phyloP scores from a whole-genome alignment of 2,888 invertebrate genomes.

The Drosophila mayaguana region DNA sequence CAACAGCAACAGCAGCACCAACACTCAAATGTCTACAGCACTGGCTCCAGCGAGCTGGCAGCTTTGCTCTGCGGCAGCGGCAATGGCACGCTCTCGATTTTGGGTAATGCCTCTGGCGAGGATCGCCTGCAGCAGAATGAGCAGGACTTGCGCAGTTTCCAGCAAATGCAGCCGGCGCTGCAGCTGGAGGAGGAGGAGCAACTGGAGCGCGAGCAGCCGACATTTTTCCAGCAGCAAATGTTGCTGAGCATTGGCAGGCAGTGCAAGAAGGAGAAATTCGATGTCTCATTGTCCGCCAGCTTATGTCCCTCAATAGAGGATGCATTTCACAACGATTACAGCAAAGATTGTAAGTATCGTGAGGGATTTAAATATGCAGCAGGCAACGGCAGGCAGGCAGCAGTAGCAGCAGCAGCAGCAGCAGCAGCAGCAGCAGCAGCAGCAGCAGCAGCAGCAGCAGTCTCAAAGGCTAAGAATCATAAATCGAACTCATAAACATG shows the following conservation, averaged over 20 bases:
- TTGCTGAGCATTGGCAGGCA: conserved; percentile 79
- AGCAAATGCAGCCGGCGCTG: conserved; percentile 67
- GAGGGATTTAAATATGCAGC: conserved; percentile 26
- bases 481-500: conserved; percentile 15
- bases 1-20: conserved; percentile 62
- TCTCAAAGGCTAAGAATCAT: not conserved
- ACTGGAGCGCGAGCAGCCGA: conserved; percentile 60
- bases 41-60: conserved; percentile 78
- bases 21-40: conserved; percentile 61
- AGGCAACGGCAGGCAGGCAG: conserved; percentile 1
- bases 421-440: not conserved
- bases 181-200: conserved; percentile 70
- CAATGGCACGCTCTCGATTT: conserved; percentile 70
- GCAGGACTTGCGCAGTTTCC: conserved; percentile 56
- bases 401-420: not conserved
- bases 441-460: not conserved
- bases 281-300: conserved; percentile 68
- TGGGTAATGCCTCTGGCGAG: conserved; percentile 56
- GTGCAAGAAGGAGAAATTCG: conserved; percentile 83
- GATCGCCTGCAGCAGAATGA: conserved; percentile 57
- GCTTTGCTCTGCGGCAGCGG: conserved; percentile 78
- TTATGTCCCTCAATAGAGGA: conserved; percentile 84
- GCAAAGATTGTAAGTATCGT: conserved; percentile 84
- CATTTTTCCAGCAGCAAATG: conserved; percentile 65
- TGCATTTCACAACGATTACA: conserved; percentile 83